Evolutionary conservation across 2,113 vertebrate species (phyloP).

Genomic region (Amblyornis subalaris): DNA sequence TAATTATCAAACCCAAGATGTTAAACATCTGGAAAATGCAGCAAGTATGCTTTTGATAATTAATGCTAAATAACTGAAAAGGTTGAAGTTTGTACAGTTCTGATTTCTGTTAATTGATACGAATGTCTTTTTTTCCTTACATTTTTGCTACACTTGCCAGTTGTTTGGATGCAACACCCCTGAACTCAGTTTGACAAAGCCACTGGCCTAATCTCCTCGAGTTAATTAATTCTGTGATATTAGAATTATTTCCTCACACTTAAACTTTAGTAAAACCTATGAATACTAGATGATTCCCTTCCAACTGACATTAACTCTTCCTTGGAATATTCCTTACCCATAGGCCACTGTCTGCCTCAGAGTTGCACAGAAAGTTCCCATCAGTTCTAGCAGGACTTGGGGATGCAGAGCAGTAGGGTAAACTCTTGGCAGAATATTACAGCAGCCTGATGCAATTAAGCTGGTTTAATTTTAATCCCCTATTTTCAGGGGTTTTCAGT

Average conservation of each 20-base stretch:
- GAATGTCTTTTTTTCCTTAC: not conserved
- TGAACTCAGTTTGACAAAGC: not conserved
- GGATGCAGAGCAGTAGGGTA: not conserved
- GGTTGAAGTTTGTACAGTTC: not conserved
- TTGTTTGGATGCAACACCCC: not conserved
- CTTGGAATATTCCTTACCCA: not conserved
- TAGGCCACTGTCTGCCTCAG: not conserved
- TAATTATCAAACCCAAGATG: not conserved
- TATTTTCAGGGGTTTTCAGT: conserved; percentile 35
- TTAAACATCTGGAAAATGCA: not conserved
- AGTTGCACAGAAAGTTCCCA: not conserved
- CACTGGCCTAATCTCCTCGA: not conserved
- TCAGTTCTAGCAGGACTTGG: not conserved
- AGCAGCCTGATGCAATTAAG: not conserved
- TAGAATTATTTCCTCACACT: not conserved
- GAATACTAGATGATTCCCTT: not conserved
- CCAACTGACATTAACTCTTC: not conserved
- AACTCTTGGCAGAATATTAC: not conserved
- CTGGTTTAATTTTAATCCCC: conserved; percentile 4
- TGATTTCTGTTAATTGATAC: not conserved
- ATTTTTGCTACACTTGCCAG: not conserved
- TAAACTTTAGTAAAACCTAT: not conserved
- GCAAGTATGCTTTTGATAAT: not conserved
- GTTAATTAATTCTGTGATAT: not conserved
- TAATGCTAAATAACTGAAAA: not conserved